Conservation (phyloP, 2,797 vertebrate species). For the Pyrocephalus nanus region DNA sequence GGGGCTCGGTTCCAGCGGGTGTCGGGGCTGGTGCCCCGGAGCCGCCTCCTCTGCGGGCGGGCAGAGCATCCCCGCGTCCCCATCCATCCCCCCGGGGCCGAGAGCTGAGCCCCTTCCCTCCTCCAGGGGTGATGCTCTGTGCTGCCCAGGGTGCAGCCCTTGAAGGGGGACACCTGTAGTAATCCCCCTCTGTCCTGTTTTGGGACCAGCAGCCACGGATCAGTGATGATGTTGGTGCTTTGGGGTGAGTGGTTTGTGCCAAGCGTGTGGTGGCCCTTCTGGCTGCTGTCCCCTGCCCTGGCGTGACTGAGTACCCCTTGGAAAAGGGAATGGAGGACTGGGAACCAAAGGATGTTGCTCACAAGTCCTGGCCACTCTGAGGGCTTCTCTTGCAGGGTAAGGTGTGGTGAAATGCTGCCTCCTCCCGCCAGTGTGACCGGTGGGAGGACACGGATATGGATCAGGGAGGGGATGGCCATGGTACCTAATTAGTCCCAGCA, state of each 20-base stretch:
- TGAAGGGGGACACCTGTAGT: fast-evolving
- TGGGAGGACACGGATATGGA: fast-evolving
- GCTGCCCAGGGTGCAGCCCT: not conserved
- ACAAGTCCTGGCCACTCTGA: fast-evolving
- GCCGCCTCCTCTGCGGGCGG: not conserved
- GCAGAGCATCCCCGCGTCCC: not conserved
- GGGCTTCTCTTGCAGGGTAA: not conserved
- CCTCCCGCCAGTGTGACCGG: fast-evolving
- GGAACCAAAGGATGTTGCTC: not conserved
- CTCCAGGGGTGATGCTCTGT: not conserved
- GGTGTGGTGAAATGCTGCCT: not conserved
- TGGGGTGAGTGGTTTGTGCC: fast-evolving
- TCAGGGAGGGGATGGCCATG: fast-evolving
- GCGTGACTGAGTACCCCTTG: fast-evolving
- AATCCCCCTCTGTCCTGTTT: not conserved
- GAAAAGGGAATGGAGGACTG: not conserved
- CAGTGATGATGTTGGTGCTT: fast-evolving
- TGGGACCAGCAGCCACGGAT: not conserved
- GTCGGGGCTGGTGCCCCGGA: not conserved
- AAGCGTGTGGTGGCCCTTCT: fast-evolving
- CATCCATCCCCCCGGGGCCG: not conserved
- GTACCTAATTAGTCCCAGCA: fast-evolving
- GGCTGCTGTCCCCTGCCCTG: not conserved
- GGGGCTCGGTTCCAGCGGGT: not conserved
- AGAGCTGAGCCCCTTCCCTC: too few species aligned